These are phyloP conservation scores for Hypsibius dujardini DNA, from an alignment of 1,140 invertebrate species.

Conservation along the genomic window DNA sequence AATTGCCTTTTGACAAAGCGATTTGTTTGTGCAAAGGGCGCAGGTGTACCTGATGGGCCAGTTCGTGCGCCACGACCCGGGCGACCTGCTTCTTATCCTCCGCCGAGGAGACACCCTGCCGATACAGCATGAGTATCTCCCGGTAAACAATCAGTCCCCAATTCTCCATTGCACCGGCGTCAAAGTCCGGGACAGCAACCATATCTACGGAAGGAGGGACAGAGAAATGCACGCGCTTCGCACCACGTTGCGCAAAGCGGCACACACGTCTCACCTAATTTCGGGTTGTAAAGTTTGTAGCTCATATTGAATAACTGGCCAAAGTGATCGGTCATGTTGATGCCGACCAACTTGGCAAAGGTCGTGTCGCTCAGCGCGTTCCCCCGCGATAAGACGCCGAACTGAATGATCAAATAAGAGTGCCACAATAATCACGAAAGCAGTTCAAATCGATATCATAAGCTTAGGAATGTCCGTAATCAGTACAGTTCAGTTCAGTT, in stretches of 20 bases:
- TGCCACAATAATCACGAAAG: no score
- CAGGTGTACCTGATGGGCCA: constrained; percentile 27
- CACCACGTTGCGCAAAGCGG: background rate
- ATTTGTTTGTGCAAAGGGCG: constrained; percentile 30
- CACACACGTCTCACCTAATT: background rate
- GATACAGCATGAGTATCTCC: constrained; percentile 31
- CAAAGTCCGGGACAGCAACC: constrained; percentile 33
- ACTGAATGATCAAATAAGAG: background rate
- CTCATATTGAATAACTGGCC: background rate
- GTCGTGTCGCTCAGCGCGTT: background rate
- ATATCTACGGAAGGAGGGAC: constrained; percentile 27
- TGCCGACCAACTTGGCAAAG: background rate
- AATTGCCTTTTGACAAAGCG: constrained; percentile 22
- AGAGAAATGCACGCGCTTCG: constrained; percentile 8
- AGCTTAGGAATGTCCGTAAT: no score
- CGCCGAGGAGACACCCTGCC: constrained; percentile 27
- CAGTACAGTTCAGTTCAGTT: no score
- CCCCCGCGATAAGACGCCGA: background rate
- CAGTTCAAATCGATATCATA: no score
- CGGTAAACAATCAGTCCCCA: constrained; percentile 36
- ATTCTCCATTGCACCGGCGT: constrained; percentile 36
- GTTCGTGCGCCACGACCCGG: constrained; percentile 26
- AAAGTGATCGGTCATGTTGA: background rate
- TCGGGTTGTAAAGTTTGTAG: background rate
- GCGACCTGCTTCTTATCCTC: constrained; percentile 26